Evolutionary conservation across 1,140 invertebrate species (phyloP), one percentile per base, ranked within the genome.

Genomic region (Hyposmocoma kahamanoa): DNA sequence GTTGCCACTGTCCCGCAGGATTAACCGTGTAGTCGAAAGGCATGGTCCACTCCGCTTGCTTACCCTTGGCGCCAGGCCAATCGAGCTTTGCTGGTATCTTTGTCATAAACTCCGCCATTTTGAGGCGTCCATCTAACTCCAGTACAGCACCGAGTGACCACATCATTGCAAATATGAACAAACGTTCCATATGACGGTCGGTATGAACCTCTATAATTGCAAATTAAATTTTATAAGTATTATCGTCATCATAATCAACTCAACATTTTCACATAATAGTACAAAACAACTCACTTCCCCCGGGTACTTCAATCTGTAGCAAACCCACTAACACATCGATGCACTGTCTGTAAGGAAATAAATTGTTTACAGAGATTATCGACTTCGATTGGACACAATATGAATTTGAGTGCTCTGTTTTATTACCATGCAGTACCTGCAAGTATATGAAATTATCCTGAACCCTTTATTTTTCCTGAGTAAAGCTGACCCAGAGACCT

Each of bases 111-210:
- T 92, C 89, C 68, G 96, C 92, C 69, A 96, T 84, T 64, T 91
- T 89, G 10, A 81, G 82, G 10, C 95, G 88, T 51, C 91, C 92
- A 22, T 92, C 90, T 13, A 94, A 66, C 73, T 97, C 95, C 6
- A 97, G 78, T 32, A 95, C 91, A 0, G 94, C 92, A 0, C 95
- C 95, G 48, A 96, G 72, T 44, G 93, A 95, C 93, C 95, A 97
- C 94, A 97, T 96, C 45, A 96, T 62, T 0, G 94, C 73, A 72
- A 97, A 96, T 42, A 95, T 72, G 58, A 94, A 94, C 1, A 92
- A 68, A 43, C 90, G 89, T 69, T 95, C 92, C 4, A 94, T 63
- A 56, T 91, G 89, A 21, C 85, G 77, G 39, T 92, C 89, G 1
- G 88, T 75, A 46, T 89, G 84, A 2, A 63, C 32, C 60, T 87